Conservation (phyloP, 2,888 invertebrate genomes). For the Lochmaea capreae region DNA sequence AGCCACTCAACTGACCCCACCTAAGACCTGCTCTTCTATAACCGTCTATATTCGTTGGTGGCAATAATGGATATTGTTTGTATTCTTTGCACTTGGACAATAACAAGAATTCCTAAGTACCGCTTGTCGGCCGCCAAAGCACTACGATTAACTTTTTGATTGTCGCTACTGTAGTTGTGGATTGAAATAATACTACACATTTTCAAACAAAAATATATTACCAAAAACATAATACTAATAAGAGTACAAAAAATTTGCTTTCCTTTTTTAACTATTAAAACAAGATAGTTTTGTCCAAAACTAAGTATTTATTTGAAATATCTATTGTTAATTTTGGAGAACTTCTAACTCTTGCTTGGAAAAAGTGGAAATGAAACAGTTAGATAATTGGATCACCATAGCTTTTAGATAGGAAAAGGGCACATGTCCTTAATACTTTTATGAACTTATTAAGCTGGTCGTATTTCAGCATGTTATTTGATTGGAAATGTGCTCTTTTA, state of each 20-base stretch:
- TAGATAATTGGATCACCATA: slow-evolving; percentile 12
- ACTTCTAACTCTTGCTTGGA: slow-evolving; percentile 4
- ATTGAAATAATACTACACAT: not conserved
- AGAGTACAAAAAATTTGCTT: slow-evolving; percentile 11
- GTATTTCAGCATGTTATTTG: not conserved
- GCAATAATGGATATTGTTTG: no score
- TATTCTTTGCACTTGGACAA: no score
- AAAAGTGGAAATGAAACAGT: not conserved
- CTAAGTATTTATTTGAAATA: slow-evolving; percentile 1
- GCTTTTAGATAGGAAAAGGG: slow-evolving; percentile 1
- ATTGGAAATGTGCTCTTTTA: slow-evolving; percentile 8
- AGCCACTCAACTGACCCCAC: no score
- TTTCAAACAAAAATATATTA: slow-evolving; percentile 9
- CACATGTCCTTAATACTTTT: slow-evolving; percentile 2
- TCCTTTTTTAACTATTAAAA: slow-evolving; percentile 3
- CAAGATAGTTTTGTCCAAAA: not conserved
- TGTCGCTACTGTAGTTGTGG: no score
- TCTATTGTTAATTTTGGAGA: slow-evolving; percentile 5
- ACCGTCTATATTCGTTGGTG: no score
- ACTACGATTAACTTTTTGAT: no score
- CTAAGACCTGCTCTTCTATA: no score
- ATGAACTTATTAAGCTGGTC: not conserved
- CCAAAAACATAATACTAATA: slow-evolving; percentile 11
- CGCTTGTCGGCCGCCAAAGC: no score
- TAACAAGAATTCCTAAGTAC: no score